Evolutionary conservation across 2,797 vertebrate species (phyloP).

Genomic region (Pitangus sulphuratus): DNA sequence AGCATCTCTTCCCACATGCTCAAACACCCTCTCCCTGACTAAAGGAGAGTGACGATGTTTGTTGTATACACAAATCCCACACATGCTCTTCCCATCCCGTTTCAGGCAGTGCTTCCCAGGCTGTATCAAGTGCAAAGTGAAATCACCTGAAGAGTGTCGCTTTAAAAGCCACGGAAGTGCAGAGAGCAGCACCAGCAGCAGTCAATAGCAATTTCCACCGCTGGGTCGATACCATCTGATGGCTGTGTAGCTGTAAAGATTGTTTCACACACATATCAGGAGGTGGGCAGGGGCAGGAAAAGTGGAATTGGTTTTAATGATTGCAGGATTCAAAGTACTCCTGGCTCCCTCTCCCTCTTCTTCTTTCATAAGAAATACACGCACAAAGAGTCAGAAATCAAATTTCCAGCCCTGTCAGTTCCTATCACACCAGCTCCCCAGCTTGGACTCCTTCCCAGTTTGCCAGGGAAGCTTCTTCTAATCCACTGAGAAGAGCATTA

Average conservation of each 20-base stretch:
- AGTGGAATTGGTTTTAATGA: constrained; percentile 78
- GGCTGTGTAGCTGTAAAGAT: constrained; percentile 77
- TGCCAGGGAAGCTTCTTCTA: constrained; percentile 61
- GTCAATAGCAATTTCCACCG: constrained; percentile 87
- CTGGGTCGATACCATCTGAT: constrained; percentile 79
- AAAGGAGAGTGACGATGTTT: not conserved
- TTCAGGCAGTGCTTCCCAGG: constrained; percentile 11
- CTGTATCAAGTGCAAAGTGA: constrained; percentile 53
- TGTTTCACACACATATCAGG: constrained; percentile 72
- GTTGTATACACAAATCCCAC: not conserved
- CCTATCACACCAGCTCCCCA: constrained; percentile 32
- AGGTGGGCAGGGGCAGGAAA: constrained; percentile 65
- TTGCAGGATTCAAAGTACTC: constrained; percentile 72
- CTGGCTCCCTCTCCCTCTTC: constrained; percentile 53
- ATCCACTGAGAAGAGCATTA: constrained; percentile 23
- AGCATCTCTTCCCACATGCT: not conserved
- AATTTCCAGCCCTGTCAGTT: constrained; percentile 67
- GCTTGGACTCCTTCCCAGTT: constrained; percentile 47
- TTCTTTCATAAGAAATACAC: constrained; percentile 63
- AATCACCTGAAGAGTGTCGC: constrained; percentile 72
- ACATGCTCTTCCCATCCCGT: not conserved
- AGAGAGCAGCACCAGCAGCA: constrained; percentile 72
- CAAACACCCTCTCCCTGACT: not conserved
- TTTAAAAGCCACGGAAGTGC: constrained; percentile 78
- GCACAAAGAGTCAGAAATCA: constrained; percentile 69